Percentiles rank a stretch among this genome's conserved stretches.
Evolutionary conservation across 2,888 invertebrate genomes (phyloP).

Genomic region (Drosophila infuscata): DNA sequence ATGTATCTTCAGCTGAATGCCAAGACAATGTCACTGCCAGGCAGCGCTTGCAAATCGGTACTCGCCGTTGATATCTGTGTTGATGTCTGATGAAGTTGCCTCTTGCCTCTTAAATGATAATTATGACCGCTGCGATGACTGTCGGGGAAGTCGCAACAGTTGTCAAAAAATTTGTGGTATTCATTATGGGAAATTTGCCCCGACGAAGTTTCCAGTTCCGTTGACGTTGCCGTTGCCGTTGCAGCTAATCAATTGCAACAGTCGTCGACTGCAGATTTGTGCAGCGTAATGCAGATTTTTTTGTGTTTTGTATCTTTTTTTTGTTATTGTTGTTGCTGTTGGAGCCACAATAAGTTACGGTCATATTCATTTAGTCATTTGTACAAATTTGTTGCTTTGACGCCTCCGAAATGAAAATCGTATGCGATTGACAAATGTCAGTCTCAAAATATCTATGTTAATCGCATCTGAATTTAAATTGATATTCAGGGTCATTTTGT

Average conservation of each 20-base stretch:
- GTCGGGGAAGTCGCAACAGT: slow-evolving; percentile 15
- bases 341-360: slow-evolving; percentile 4
- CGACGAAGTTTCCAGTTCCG: slow-evolving; percentile 5
- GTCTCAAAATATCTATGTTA: slow-evolving; percentile 22
- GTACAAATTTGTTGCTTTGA: slow-evolving; percentile 13
- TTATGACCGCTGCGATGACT: slow-evolving; percentile 26
- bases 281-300: slow-evolving; percentile 34
- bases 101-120: slow-evolving; percentile 12
- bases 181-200: slow-evolving; percentile 31
- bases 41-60: background rate
- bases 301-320: background rate
- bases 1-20: slow-evolving; percentile 6
- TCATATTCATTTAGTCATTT: slow-evolving; percentile 10
- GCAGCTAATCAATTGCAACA: slow-evolving; percentile 42
- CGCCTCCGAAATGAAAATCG: slow-evolving; percentile 14
- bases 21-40: slow-evolving; percentile 51
- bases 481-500: slow-evolving; percentile 16
- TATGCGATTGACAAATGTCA: slow-evolving; percentile 23
- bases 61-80: slow-evolving; percentile 15
- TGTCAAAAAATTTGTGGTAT: slow-evolving; percentile 26
- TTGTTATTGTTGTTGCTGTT: slow-evolving; percentile 2
- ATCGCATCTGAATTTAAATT: slow-evolving; percentile 15
- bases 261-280: slow-evolving; percentile 21
- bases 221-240: slow-evolving; percentile 15
- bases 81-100: slow-evolving; percentile 20